Evolutionary conservation across 2,113 vertebrate species (phyloP), one percentile per base, ranked within the genome.

Genomic region (Sakesphorus luctuosus): DNA sequence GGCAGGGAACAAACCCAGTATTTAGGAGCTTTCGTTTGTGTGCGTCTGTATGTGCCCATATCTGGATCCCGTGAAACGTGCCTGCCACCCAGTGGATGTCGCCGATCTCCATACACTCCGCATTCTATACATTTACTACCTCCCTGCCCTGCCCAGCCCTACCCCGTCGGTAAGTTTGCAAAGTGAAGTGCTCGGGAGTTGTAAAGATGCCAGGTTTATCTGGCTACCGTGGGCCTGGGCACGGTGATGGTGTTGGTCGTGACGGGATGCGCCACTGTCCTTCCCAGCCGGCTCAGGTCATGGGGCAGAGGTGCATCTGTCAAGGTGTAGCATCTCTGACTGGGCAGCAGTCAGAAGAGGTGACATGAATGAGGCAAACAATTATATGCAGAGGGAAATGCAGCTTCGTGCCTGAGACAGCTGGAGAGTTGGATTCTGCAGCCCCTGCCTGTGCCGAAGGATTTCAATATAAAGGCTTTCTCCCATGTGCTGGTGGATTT

Each of bases 81-180:
- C 89, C 96, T 97, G 97, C 97, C 97, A 97, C 95, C 97, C 95
- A 95, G 96, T 97, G 97, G 97, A 93, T 93, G 67, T 59, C 77
- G 29, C 52, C 33, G 33, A 56, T 76, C 66, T 46, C 33, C 85
- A 35, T 79, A 35, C 21, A 5, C 24, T 56, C 56, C 35, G 3
- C 17, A 12, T 79, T 89, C 69, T 72, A n/a, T 91, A 78, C 43
- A 7, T 84, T 89, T 26, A 59, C 35, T 38, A 1, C 36, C 21
- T 72, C 26, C 61, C 31, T 1, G 0, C 36, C 4, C 31, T 4
- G 5, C 40, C n/a, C n/a, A 28, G 21, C 28, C 46, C 19, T 72
- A 18, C 31, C 38, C 29, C 0, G 1, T 13, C 1, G 0, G 47
- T 38, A 74, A 52, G 33, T 63, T 78, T 81, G 80, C 47, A n/a